Evolutionary conservation across 1,140 invertebrate genomes (phyloP).

Genomic region (Meloidogyne exigua): DNA sequence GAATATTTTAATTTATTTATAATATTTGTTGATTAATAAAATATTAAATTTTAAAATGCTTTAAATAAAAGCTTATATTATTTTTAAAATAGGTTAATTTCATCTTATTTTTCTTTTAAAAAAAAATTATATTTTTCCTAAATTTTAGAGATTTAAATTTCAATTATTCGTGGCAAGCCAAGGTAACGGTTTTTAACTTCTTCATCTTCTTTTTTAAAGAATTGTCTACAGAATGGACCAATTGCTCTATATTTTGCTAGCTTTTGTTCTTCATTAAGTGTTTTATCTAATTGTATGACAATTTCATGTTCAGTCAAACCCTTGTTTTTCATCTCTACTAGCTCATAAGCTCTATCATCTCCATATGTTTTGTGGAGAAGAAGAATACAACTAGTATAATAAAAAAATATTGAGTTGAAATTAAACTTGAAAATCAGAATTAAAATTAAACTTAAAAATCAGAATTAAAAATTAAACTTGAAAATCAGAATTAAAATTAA

Average conservation of each 20-base stretch:
- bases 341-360: slow-evolving; percentile 39
- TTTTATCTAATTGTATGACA: slow-evolving; percentile 24
- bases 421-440: neutral
- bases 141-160: too few species aligned
- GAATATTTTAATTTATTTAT: too few species aligned
- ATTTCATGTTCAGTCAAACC: slow-evolving; percentile 30
- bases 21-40: neutral
- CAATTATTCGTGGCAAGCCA: too few species aligned
- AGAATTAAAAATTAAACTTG: neutral
- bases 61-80: neutral
- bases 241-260: slow-evolving; percentile 35
- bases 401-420: too few species aligned
- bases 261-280: slow-evolving; percentile 44
- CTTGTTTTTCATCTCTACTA: slow-evolving; percentile 45
- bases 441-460: too few species aligned
- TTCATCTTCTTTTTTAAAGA: slow-evolving; percentile 25
- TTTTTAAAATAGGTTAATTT: too few species aligned
- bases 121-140: too few species aligned
- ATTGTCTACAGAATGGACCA: slow-evolving; percentile 39
- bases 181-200: neutral
- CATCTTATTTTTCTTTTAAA: too few species aligned
- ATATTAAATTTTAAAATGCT: neutral
- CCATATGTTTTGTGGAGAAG: slow-evolving; percentile 41
- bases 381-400: slow-evolving; percentile 25
- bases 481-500: neutral